Percentiles rank a stretch among this genome's conserved stretches.
phyloP scores from a whole-genome alignment of 1,140 invertebrate genomes.

The Aricia agestis region DNA sequence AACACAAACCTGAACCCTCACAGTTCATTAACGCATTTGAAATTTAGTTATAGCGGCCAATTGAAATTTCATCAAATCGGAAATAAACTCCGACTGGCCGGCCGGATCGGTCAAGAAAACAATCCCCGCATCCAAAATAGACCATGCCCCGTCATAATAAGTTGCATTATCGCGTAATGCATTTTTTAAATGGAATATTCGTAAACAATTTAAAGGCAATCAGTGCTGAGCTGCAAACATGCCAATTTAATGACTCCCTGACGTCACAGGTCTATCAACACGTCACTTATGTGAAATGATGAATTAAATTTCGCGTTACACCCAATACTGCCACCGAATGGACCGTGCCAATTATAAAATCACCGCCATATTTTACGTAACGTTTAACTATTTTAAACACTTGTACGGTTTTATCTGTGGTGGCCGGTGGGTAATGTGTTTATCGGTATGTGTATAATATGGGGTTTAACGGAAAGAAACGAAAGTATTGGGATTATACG shows the following conservation, averaged over 20 bases:
- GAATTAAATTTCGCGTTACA: conserved; percentile 57
- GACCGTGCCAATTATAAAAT: conserved; percentile 54
- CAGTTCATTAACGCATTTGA: conserved; percentile 17
- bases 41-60: conserved; percentile 23
- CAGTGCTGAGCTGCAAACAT: conserved; percentile 38
- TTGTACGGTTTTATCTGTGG: background rate
- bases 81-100: conserved; percentile 34
- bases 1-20: conserved; percentile 5
- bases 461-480: too few species aligned
- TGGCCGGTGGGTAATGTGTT: too few species aligned
- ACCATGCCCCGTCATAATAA: conserved; percentile 9
- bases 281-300: conserved; percentile 51
- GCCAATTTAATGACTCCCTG: conserved; percentile 36
- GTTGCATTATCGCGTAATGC: conserved; percentile 5
- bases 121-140: conserved; percentile 20
- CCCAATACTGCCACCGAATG: conserved; percentile 39
- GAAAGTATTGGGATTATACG: too few species aligned
- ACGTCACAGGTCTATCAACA: conserved; percentile 46
- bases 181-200: conserved; percentile 42
- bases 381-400: background rate
- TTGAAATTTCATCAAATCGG: conserved; percentile 34
- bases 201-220: conserved; percentile 42
- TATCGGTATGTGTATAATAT: too few species aligned
- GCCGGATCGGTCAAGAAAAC: conserved; percentile 16
- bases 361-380: conserved; percentile 18